Conservation (phyloP, 2,113 vertebrate genomes). For the Crocuta crocuta region DNA sequence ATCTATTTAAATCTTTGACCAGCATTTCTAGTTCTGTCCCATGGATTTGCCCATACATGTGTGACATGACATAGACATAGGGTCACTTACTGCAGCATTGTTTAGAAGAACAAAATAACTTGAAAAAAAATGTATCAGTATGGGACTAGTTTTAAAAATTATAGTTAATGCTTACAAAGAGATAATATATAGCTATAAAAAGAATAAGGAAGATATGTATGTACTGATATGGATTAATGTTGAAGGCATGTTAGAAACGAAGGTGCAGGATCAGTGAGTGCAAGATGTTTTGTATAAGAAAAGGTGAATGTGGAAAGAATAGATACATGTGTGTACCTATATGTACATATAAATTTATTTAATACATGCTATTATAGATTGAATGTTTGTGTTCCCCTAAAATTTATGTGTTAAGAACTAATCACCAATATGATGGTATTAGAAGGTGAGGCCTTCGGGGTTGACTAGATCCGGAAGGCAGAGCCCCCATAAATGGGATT, state of each 20-base stretch:
- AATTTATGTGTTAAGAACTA: background rate
- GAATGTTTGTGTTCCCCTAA: background rate
- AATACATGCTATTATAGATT: background rate
- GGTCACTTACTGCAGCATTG: background rate
- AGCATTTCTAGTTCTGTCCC: background rate
- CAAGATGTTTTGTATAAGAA: background rate
- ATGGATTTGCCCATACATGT: background rate
- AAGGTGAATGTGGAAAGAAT: background rate
- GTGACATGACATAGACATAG: background rate
- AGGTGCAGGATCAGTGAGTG: background rate
- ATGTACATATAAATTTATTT: background rate
- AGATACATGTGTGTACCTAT: background rate
- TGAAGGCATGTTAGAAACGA: background rate
- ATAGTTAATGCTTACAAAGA: background rate
- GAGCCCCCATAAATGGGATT: background rate
- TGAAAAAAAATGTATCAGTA: background rate
- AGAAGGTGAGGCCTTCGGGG: background rate
- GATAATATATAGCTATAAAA: background rate
- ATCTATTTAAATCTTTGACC: background rate
- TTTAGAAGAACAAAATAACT: conserved; percentile 1
- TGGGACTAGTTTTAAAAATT: background rate
- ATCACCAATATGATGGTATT: background rate
- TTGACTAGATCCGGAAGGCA: background rate
- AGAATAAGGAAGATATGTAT: background rate
- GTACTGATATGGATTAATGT: background rate